Evolutionary conservation across 2,888 invertebrate genomes (phyloP), one percentile per base, ranked within the genome.

Genomic region (Volucella zonaria): DNA sequence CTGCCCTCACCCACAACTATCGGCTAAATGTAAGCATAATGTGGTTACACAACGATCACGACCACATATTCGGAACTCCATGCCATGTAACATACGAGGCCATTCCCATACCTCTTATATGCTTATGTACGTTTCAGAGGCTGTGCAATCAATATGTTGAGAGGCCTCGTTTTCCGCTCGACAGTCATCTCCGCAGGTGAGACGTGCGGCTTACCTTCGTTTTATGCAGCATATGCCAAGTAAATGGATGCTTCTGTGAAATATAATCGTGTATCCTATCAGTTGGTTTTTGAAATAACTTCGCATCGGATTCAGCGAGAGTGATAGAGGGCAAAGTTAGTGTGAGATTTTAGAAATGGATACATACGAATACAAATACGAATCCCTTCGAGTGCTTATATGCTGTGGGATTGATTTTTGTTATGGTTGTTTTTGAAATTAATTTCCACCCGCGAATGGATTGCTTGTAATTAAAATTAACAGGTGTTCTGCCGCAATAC

Each of bases 381-480:
- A 18, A 18, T 18, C 18, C 18, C 18, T 23, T 6, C 6, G 31
- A 31, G 31, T 31, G 31, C 6, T 31, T 6, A 3, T 31, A 76
- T 56, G 66, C 61, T 67, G 71, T 54, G 54, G 42, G 59, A 77
- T 76, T 66, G 73, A 82, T 82, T 67, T 73, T 43, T 14, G 71
- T 18, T 71, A 67, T 59, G 56, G 14, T 54, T 71, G 73, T 66
- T 49, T 77, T 73, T 62, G 15, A 74, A 78, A 78, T 78, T 78
- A 78, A 78, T 82, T 74, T 78, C 82, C 40, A 68, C 45, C 73
- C 62, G 64, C 73, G 56, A 82, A 70, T 59, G 73, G 51, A 78
- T 74, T 78, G 73, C 67, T 74, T 74, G 64, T 74, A 78, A 78
- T 82, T 78, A 64, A 74, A 79, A 80, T 74, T 67, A 68, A 77